phyloP scores from a whole-genome alignment of 2,113 vertebrate species.

The Carettochelys insculpta region DNA sequence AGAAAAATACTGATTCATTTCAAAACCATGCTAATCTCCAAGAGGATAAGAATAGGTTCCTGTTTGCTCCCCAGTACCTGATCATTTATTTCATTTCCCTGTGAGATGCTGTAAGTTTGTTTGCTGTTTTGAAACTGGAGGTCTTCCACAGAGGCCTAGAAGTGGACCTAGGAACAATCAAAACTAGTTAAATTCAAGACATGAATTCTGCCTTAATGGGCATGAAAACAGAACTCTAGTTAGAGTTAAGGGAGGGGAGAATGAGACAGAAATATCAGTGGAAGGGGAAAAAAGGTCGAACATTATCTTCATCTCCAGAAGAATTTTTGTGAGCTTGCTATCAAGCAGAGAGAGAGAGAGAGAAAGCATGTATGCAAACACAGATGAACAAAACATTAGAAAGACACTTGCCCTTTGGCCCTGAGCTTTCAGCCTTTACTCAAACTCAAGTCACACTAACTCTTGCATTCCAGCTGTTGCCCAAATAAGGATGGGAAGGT shows the following conservation, averaged over 20 bases:
- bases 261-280: neutral
- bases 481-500: neutral
- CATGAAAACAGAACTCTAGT: slow-evolving; percentile 63
- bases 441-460: neutral
- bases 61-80: slow-evolving; percentile 57
- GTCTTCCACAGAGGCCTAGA: slow-evolving; percentile 55
- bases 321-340: neutral
- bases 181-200: slow-evolving; percentile 69
- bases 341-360: neutral
- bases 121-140: slow-evolving; percentile 73
- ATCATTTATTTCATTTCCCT: slow-evolving; percentile 77
- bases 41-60: slow-evolving; percentile 64
- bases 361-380: neutral
- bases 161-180: slow-evolving; percentile 44
- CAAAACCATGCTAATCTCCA: slow-evolving; percentile 56
- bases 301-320: neutral
- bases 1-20: slow-evolving; percentile 25
- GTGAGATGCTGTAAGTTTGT: slow-evolving; percentile 70
- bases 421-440: neutral
- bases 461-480: neutral
- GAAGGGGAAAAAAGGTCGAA: slow-evolving; percentile 17
- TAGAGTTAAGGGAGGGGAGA: slow-evolving; percentile 43
- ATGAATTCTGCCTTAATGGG: slow-evolving; percentile 59
- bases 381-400: neutral
- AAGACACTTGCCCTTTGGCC: neutral